phyloP scores from a whole-genome alignment of 1,140 invertebrate genomes.

The Aphelinus certus region DNA sequence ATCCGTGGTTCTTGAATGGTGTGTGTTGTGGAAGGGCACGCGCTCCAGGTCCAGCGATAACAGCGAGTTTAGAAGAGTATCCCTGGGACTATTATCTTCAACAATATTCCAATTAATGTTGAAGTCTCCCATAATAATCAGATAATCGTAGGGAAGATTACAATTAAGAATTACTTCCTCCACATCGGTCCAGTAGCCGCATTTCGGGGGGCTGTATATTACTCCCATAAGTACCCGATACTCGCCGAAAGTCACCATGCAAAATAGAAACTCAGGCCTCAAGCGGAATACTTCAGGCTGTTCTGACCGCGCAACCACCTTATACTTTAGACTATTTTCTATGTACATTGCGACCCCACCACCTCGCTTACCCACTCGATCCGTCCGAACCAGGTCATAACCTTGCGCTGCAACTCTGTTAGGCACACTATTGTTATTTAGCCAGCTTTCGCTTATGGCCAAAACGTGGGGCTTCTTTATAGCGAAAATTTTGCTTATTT shows the following conservation, averaged over 20 bases:
- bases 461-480: neutral
- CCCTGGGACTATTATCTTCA: neutral
- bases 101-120: constrained; percentile 2
- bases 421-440: neutral
- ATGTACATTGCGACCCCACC: neutral
- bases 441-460: neutral
- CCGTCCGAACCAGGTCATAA: neutral
- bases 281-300: neutral
- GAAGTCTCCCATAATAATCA: neutral
- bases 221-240: neutral
- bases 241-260: neutral
- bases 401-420: neutral
- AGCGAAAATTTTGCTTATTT: neutral
- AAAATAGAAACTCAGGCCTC: constrained; percentile 5
- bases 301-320: neutral
- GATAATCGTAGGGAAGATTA: neutral
- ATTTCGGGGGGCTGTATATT: neutral
- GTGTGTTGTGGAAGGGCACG: neutral
- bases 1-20: neutral
- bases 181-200: neutral
- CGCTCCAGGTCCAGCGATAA: neutral
- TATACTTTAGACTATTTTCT: neutral
- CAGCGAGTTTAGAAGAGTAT: neutral
- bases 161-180: neutral
- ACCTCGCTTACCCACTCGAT: neutral